Percentiles rank a stretch among this genome's conserved stretches.
phyloP scores from a whole-genome alignment of 2,113 vertebrate species.

The Nothoprocta perdicaria region DNA sequence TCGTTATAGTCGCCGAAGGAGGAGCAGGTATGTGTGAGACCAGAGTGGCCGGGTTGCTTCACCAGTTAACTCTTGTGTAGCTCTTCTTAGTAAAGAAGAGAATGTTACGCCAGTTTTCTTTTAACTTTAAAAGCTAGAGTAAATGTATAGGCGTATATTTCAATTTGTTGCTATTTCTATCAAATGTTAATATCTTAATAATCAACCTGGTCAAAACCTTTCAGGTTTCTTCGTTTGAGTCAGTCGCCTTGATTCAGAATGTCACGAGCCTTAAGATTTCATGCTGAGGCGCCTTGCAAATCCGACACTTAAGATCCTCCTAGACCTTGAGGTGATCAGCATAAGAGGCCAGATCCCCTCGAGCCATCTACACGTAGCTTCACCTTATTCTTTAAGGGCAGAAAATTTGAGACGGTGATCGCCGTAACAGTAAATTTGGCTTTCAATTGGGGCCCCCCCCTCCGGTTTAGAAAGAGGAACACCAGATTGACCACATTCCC shows the following conservation, averaged over 20 bases:
- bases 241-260: conserved; percentile 94
- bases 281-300: conserved; percentile 94
- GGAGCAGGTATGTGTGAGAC: conserved; percentile 83
- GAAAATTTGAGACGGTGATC: conserved; percentile 89
- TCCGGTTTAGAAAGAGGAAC: conserved; percentile 93
- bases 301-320: conserved; percentile 91
- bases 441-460: conserved; percentile 87
- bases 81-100: conserved; percentile 72
- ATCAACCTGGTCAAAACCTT: conserved; percentile 94
- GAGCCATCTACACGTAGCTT: conserved; percentile 91
- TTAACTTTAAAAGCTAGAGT: background rate
- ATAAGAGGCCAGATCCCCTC: conserved; percentile 92
- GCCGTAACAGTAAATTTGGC: conserved; percentile 91
- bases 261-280: conserved; percentile 94
- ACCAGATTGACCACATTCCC: conserved; percentile 90
- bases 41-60: conserved; percentile 34
- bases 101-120: conserved; percentile 29
- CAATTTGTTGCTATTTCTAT: conserved; percentile 70
- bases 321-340: conserved; percentile 93
- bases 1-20: conserved; percentile 84
- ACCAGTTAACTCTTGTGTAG: conserved; percentile 51
- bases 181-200: conserved; percentile 86
- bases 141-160: conserved; percentile 59
- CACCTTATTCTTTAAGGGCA: conserved; percentile 90
- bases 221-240: conserved; percentile 96